A percentile compares a stretch with the other conserved stretches of the same genome.
phyloP scores from a whole-genome alignment of 2,888 invertebrate species.

The Platycheirus rosarum region DNA sequence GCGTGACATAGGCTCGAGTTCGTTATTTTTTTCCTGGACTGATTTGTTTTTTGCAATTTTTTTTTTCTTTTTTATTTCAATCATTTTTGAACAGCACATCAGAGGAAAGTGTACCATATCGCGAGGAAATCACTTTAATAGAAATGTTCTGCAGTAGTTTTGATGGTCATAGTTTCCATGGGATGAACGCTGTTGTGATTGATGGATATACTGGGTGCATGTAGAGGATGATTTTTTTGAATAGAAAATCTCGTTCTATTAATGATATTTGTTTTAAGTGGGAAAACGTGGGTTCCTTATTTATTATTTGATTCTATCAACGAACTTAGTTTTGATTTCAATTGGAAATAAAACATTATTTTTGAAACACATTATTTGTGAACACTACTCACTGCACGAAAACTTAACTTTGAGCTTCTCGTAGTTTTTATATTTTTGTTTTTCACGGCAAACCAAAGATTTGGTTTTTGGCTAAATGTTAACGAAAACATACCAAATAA shows the following conservation, averaged over 20 bases:
- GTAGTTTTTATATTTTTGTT: too few species aligned
- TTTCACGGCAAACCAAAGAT: too few species aligned
- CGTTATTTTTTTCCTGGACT: conserved; percentile 30
- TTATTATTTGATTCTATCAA: too few species aligned
- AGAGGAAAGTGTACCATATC: conserved; percentile 39
- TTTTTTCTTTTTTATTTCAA: conserved; percentile 47
- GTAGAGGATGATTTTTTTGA: not conserved
- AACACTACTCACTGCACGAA: too few species aligned
- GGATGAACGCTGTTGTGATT: conserved; percentile 30
- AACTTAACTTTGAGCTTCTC: too few species aligned
- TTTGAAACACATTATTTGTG: too few species aligned
- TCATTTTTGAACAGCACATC: conserved; percentile 44
- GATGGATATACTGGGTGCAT: conserved; percentile 14
- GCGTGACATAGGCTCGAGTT: conserved; percentile 47
- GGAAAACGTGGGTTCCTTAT: too few species aligned
- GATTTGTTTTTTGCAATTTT: conserved; percentile 15
- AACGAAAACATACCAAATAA: too few species aligned
- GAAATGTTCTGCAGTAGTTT: conserved; percentile 70
- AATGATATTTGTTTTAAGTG: conserved; percentile 16
- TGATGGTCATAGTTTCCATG: conserved; percentile 25
- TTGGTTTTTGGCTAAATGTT: too few species aligned
- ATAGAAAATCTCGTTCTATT: not conserved
- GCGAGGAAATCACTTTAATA: conserved; percentile 63
- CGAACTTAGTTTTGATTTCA: too few species aligned
- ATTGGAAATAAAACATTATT: too few species aligned